Evolutionary conservation across 2,113 vertebrate species (phyloP), one percentile per base, ranked within the genome.

Genomic region (Arvicanthis niloticus): DNA sequence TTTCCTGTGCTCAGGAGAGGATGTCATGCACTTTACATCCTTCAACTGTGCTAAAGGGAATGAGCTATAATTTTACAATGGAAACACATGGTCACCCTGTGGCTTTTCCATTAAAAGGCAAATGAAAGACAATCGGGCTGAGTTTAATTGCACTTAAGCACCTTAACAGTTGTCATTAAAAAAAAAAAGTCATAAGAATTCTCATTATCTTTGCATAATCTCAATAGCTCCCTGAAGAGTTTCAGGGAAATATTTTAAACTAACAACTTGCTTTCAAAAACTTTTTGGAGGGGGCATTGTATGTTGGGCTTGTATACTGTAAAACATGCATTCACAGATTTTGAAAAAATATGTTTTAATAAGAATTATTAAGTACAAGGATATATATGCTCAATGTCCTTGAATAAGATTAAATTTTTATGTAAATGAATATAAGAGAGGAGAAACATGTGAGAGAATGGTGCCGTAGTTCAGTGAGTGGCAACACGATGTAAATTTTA

Each of bases 81-180:
- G 76, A 76, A 93, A 51, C 29, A 56, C 29, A 37, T n/a, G 70
- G 60, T 93, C 72, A 95, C 92, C 93, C 90, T 51, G 78, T 88
- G 72, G 65, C 19, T 97, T 97, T 96, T 85, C 92, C 85, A 94
- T 97, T 92, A 97, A 92, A 94, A 92, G 42, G 93, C 84, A 1
- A 94, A 72, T n/a, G 48, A 95, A 96, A 95, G 65, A 24, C 85
- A 95, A 86, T 94, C 94, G 88, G 68, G 92, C 58, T 80, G 88
- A 21, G 62, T 80, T 92, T 92, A 92, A 91, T 88, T 70, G 85
- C 37, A 34, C 34, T 24, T 53, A 73, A 88, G 62, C 77, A n/a
- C 92, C 68, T 88, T 91, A 94, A 90, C 70, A 88, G 80, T 88
- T 45, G 73, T n/a, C 68, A 91, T 91, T n/a, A n/a, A n/a, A 45